A percentile compares a stretch with the other conserved stretches of the same genome.
Conservation (phyloP, 2,113 vertebrate species). For the Sinocyclocheilus anophthalmus region DNA sequence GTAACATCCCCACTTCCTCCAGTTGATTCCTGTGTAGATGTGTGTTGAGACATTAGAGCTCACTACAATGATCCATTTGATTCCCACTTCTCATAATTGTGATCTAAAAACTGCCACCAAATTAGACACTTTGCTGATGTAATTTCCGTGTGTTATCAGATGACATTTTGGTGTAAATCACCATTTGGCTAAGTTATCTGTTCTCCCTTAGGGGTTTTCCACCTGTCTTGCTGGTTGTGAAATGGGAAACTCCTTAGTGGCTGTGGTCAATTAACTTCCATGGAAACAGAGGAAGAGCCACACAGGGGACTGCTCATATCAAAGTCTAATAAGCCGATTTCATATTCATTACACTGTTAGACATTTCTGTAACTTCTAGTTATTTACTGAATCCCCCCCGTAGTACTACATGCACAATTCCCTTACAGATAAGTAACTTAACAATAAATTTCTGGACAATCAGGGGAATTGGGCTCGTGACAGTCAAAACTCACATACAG, state of each 20-base stretch:
- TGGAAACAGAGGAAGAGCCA: neutral
- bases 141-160: constrained; percentile 20
- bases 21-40: neutral
- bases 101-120: neutral
- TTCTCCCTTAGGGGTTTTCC: constrained; percentile 40
- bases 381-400: no score
- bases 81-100: constrained; percentile 28
- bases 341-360: neutral
- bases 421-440: no score
- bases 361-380: no score
- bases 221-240: constrained; percentile 6
- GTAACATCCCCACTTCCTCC: constrained; percentile 2
- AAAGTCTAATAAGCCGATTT: neutral
- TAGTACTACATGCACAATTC: no score
- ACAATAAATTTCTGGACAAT: no score
- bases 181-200: neutral
- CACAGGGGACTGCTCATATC: neutral
- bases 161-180: neutral
- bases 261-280: neutral
- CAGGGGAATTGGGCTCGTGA: no score
- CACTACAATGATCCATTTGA: neutral
- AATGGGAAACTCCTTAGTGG: constrained; percentile 20
- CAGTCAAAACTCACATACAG: no score
- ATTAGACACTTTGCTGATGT: neutral
- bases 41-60: neutral